Evolutionary conservation across 2,797 vertebrate species (phyloP), one percentile per base, ranked within the genome.

Genomic region (Microctenopoma lineatum): DNA sequence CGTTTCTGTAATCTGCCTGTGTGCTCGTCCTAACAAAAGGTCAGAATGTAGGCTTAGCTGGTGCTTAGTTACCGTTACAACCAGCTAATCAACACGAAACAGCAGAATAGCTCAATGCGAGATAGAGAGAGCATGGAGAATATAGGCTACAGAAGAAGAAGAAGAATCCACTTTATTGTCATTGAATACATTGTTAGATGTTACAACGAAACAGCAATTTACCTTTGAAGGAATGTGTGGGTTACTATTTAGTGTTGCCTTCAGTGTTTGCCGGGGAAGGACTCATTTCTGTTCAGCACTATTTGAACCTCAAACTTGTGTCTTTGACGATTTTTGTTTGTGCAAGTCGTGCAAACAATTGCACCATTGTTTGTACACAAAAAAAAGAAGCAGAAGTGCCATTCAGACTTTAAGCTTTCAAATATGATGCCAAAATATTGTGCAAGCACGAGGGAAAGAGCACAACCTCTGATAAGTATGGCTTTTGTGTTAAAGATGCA

Each of bases 381-480:
- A 55, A 70, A 59, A 52, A 77, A 81, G 58, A 82, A 80, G 69
- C 62, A 59, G 55, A 91, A 88, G 87, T 90, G 88, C 85, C 84
- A 89, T 88, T 87, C 66, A 90, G 80, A 66, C 65, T 66, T 79
- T 66, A 84, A 74, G 61, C 82, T 86, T 90, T 90, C 25, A 47
- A 50, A 81, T 84, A 77, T 67, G 41, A 90, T 92, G 88, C 90
- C 90, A 93, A 92, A 92, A 86, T 41, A 72, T 76, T 85, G 70
- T 73, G 73, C 41, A 69, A 80, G 74, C 66, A 81, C 74, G 55
- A 69, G 29, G 39, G 62, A 15, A 51, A 63, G 46, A 72, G 75
- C 58, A 70, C 47, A 77, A 12, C 32, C 44, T 7, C 21, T 16
- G 50, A 77, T n/a, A 39, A 80, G 27, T 76, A 53, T 59, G 70